phyloP scores from a whole-genome alignment of 2,797 vertebrate genomes.

The Chelonia mydas region DNA sequence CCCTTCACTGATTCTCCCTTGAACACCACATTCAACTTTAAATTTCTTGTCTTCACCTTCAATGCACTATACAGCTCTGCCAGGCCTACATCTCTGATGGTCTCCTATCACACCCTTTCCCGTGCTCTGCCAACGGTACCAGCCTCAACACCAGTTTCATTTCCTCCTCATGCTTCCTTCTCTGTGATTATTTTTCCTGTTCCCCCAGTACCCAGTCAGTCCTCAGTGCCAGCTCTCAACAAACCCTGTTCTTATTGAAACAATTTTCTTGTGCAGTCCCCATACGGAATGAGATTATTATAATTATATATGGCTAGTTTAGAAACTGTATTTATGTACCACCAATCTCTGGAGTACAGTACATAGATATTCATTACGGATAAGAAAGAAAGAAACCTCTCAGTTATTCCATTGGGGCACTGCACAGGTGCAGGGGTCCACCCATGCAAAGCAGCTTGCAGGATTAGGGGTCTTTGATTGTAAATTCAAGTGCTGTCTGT shows the following conservation, averaged over 20 bases:
- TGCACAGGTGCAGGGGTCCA: background rate
- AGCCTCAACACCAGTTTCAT: background rate
- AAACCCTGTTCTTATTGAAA: background rate
- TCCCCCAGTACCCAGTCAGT: background rate
- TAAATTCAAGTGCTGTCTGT: background rate
- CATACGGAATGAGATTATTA: background rate
- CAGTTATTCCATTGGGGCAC: background rate
- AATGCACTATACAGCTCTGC: accelerated
- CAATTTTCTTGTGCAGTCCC: background rate
- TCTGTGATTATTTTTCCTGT: background rate
- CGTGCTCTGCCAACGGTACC: background rate
- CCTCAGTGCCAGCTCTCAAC: background rate
- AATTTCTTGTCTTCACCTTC: background rate
- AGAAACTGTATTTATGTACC: background rate
- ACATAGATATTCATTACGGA: background rate
- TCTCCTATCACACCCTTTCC: background rate
- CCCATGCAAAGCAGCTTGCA: accelerated
- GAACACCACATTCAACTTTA: background rate
- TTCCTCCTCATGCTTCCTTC: background rate
- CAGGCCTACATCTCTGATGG: accelerated
- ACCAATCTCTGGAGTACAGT: background rate
- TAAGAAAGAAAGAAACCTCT: background rate
- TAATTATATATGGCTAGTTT: background rate
- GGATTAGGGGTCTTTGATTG: background rate
- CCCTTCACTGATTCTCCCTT: background rate